Evolutionary conservation across 1,140 invertebrate species (phyloP).

Genomic region (Aphis gossypii): DNA sequence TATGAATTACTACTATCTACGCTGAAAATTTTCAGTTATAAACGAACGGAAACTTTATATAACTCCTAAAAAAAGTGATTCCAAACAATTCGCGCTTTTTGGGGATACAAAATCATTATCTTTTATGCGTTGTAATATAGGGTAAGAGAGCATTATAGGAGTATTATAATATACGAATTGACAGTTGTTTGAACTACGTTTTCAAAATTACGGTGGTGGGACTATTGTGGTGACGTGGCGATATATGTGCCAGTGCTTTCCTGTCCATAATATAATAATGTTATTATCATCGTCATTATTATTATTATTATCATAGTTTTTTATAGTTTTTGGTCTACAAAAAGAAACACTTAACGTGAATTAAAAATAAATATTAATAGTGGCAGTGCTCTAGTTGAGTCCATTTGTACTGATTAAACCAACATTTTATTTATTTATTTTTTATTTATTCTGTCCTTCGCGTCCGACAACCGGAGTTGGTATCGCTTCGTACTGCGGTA

Average conservation of each 20-base stretch:
- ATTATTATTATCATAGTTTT: neutral
- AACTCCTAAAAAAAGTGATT: neutral
- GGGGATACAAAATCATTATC: neutral
- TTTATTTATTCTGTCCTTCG: neutral
- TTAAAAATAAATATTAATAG: slow-evolving; percentile 51
- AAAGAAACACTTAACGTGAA: slow-evolving; percentile 28
- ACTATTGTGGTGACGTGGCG: neutral
- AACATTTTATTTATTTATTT: slow-evolving; percentile 32
- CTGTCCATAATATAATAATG: neutral
- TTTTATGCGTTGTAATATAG: neutral
- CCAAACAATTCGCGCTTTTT: neutral
- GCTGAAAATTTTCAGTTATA: neutral
- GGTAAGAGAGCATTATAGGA: neutral
- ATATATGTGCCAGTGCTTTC: neutral
- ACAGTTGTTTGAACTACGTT: neutral
- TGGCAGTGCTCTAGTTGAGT: neutral
- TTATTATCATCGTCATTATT: neutral
- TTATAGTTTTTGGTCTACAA: neutral
- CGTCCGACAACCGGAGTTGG: neutral
- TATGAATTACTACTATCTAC: neutral
- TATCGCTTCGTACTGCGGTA: neutral
- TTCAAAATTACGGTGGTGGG: neutral
- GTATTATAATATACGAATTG: too few relatives aligned
- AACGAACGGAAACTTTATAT: neutral
- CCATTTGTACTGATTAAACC: slow-evolving; percentile 53